Conservation (phyloP, 1,140 invertebrate genomes). For the Trichogramma pretiosum region DNA sequence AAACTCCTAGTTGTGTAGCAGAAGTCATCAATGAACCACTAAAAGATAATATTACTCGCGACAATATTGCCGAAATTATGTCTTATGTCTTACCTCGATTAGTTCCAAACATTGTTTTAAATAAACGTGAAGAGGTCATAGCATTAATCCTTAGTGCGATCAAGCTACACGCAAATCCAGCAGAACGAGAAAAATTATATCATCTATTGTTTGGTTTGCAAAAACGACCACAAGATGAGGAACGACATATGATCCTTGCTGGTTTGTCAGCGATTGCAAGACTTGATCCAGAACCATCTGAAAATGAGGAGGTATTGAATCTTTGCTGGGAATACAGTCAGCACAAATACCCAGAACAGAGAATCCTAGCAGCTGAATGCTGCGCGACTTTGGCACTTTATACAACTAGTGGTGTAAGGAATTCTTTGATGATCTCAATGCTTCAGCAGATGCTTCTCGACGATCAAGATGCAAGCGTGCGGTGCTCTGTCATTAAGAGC, state of each 20-base stretch:
- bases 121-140: conserved; percentile 66
- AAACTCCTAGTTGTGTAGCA: conserved; percentile 29
- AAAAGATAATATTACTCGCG: conserved; percentile 35
- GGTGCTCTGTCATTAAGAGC: conserved; percentile 55
- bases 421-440: conserved; percentile 66
- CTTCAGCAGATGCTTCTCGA: conserved; percentile 65
- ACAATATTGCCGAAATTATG: conserved; percentile 42
- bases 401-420: conserved; percentile 56
- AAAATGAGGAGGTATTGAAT: conserved; percentile 63
- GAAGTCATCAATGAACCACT: conserved; percentile 39
- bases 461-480: conserved; percentile 59
- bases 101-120: conserved; percentile 60
- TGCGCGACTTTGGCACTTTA: conserved; percentile 66
- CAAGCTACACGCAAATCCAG: conserved; percentile 51
- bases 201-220: conserved; percentile 68
- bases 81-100: conserved; percentile 51
- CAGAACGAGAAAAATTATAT: conserved; percentile 57
- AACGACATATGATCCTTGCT: conserved; percentile 59
- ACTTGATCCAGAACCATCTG: conserved; percentile 44
- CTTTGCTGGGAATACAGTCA: conserved; percentile 72
- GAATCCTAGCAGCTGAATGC: conserved; percentile 63
- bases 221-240: conserved; percentile 63
- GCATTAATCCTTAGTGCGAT: conserved; percentile 60
- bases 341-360: conserved; percentile 62
- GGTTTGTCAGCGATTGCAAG: conserved; percentile 57